These are phyloP conservation scores for Carollia perspicillata DNA, from an alignment of 2,113 vertebrate species.

Conservation along the genomic window DNA sequence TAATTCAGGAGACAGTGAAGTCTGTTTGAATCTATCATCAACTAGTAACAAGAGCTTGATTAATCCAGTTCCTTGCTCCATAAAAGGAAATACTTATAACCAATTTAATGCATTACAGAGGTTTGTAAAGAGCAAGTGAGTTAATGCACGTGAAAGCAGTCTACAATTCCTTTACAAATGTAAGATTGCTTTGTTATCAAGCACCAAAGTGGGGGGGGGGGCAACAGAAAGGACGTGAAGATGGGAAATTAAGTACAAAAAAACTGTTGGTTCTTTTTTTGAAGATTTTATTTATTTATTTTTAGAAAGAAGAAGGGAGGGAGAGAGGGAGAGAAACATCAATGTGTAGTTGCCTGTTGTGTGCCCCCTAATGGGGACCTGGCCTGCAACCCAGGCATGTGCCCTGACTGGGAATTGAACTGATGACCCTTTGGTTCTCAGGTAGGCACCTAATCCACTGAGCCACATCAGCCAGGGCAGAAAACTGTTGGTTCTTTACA, in stretches of 20 bases:
- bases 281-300: no score
- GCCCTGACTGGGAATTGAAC: no score
- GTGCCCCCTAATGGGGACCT: no score
- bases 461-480: no score
- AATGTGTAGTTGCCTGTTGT: no score
- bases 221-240: rapidly evolving
- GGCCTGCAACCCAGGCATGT: no score
- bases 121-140: background rate
- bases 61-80: background rate
- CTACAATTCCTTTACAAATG: background rate
- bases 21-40: background rate
- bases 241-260: background rate
- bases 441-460: no score
- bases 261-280: no score
- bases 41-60: background rate
- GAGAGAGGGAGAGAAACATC: no score
- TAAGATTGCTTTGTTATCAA: background rate
- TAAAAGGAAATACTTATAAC: background rate
- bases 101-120: background rate
- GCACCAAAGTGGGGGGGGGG: background rate
- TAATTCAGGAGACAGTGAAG: background rate
- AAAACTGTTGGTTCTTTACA: background rate
- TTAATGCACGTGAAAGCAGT: background rate
- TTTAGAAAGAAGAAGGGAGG: no score
- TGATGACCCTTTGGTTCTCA: no score